These are phyloP conservation scores for Pogonus chalceus DNA, from an alignment of 1,140 invertebrate species.

Conservation along the genomic window DNA sequence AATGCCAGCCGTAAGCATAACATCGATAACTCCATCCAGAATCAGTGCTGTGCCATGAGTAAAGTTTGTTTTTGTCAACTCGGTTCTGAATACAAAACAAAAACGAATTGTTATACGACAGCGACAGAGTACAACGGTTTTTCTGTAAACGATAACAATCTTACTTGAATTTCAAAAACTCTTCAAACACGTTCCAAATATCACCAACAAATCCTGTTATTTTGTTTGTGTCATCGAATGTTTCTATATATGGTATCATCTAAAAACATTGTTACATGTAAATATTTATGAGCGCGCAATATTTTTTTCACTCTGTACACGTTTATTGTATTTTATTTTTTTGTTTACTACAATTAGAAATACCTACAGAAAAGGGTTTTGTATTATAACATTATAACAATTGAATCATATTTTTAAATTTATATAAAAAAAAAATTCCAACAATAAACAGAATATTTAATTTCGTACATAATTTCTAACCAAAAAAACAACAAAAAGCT, in stretches of 20 bases:
- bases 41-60: constrained; percentile 21
- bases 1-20: constrained; percentile 24
- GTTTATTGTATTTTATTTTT: no score
- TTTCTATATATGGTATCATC: constrained; percentile 23
- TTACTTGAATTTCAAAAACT: constrained; percentile 22
- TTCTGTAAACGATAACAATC: neutral
- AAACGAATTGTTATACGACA: neutral
- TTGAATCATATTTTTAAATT: no score
- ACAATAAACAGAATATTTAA: no score
- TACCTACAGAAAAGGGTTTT: no score
- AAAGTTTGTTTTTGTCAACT: constrained; percentile 18
- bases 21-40: constrained; percentile 19
- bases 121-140: neutral
- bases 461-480: no score
- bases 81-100: constrained; percentile 15
- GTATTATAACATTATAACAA: no score
- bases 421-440: no score
- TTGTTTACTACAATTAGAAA: no score
- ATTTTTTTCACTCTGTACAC: no score
- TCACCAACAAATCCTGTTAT: constrained; percentile 25
- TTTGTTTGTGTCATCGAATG: constrained; percentile 14
- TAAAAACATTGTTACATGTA: no score
- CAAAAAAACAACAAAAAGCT: no score
- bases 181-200: constrained; percentile 23
- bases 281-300: no score